Conservation (phyloP, 23 tunicate genomes). For the Trididemnum clinides region DNA sequence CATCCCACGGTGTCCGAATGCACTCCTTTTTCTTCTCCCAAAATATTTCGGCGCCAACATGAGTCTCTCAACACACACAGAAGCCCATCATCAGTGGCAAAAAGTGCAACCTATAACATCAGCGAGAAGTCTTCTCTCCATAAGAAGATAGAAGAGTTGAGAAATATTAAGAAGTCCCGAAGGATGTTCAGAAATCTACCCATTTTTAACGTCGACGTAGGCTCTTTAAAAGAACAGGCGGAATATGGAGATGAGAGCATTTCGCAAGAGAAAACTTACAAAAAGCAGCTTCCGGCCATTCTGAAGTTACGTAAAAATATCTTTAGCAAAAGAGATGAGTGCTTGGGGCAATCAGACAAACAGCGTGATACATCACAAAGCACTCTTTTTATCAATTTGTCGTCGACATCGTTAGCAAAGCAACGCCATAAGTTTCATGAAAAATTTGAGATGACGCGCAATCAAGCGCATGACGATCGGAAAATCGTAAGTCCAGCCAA, state of each 20-base stretch:
- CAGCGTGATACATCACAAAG: not conserved
- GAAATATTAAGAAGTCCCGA: slow-evolving; percentile 9
- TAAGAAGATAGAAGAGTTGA: slow-evolving; percentile 42
- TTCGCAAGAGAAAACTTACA: slow-evolving; percentile 71
- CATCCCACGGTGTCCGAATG: not conserved
- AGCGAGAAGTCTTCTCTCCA: slow-evolving; percentile 34
- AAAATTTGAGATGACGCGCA: too few relatives aligned
- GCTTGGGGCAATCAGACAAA: not conserved
- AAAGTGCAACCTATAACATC: slow-evolving; percentile 45
- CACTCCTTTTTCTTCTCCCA: slow-evolving; percentile 8
- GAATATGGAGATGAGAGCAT: slow-evolving; percentile 22
- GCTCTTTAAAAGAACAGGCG: not conserved
- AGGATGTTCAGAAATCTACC: not conserved
- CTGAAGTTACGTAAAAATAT: slow-evolving; percentile 20
- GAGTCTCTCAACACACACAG: not conserved
- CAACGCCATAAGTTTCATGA: too few relatives aligned
- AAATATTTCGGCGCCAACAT: not conserved
- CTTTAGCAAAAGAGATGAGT: not conserved
- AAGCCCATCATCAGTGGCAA: slow-evolving; percentile 30
- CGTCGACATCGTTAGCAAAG: not conserved
- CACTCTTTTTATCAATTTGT: not conserved
- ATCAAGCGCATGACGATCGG: not conserved
- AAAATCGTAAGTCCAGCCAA: not conserved
- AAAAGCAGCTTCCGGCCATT: slow-evolving; percentile 51
- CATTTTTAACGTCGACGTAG: slow-evolving; percentile 27